Conservation (phyloP, 2,797 vertebrate species). For the Coendou prehensilis region DNA sequence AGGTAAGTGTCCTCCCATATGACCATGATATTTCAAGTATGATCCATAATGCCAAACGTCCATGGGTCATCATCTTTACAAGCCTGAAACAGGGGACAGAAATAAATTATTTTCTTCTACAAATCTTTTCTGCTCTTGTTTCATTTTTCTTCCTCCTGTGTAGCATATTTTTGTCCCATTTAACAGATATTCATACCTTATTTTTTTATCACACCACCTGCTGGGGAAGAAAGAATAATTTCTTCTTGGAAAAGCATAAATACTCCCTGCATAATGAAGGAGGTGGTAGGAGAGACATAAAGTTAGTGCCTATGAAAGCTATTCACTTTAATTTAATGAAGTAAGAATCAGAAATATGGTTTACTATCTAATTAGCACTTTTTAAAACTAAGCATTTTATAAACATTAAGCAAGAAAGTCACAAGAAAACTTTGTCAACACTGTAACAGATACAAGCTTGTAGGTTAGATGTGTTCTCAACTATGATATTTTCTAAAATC, state of each 20-base stretch:
- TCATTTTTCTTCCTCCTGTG: not conserved
- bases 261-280: not conserved
- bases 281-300: not conserved
- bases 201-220: constrained; percentile 39
- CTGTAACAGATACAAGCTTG: not conserved
- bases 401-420: not conserved
- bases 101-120: constrained; percentile 57
- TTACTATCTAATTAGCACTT: constrained; percentile 50
- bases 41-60: not conserved
- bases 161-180: not conserved
- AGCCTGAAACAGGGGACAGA: constrained; percentile 11
- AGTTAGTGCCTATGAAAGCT: not conserved
- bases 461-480: not conserved
- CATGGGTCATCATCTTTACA: constrained; percentile 61
- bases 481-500: not conserved
- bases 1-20: constrained; percentile 59
- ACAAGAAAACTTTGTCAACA: not conserved
- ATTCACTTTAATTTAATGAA: not conserved
- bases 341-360: not conserved
- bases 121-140: constrained; percentile 70
- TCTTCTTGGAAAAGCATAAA: constrained; percentile 31
- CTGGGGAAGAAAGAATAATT: constrained; percentile 59
- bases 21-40: constrained; percentile 46
- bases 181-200: constrained; percentile 12
- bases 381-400: constrained; percentile 61